These are phyloP conservation scores for Chaetodon auriga DNA, from an alignment of 2,113 vertebrate genomes.

Conservation along the genomic window DNA sequence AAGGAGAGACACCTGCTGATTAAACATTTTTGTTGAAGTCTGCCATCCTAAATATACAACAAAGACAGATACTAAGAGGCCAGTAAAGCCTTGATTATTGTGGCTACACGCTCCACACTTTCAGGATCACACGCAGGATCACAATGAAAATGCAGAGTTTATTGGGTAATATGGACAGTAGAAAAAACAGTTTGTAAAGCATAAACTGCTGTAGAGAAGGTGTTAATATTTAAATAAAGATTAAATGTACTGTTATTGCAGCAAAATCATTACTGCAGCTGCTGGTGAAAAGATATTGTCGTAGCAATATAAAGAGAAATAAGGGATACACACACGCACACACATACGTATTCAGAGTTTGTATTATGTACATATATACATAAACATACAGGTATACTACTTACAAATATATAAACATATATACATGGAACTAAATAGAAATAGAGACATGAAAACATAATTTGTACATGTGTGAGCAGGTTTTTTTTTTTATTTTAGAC, in stretches of 20 bases:
- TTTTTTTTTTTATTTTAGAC: too few relatives aligned
- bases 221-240: background rate
- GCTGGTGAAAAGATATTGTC: background rate
- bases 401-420: too few relatives aligned
- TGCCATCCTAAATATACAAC: background rate
- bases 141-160: background rate
- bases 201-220: background rate
- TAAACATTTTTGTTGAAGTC: conserved; percentile 16
- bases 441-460: too few relatives aligned
- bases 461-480: too few relatives aligned
- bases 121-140: background rate
- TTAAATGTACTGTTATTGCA: background rate
- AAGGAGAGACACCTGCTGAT: conserved; percentile 43
- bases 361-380: too few relatives aligned
- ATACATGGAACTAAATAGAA: too few relatives aligned
- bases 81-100: background rate
- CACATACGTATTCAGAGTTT: too few relatives aligned
- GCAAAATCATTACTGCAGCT: background rate
- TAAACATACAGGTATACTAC: too few relatives aligned
- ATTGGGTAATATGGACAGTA: background rate
- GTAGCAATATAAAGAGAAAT: background rate
- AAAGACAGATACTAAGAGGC: background rate
- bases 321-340: background rate
- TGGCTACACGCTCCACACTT: background rate
- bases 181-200: background rate